A percentile compares a stretch with the other conserved stretches of the same genome.
These are phyloP conservation scores for Lucifuga dentata DNA, from an alignment of 2,113 vertebrate species.

Conservation along the genomic window DNA sequence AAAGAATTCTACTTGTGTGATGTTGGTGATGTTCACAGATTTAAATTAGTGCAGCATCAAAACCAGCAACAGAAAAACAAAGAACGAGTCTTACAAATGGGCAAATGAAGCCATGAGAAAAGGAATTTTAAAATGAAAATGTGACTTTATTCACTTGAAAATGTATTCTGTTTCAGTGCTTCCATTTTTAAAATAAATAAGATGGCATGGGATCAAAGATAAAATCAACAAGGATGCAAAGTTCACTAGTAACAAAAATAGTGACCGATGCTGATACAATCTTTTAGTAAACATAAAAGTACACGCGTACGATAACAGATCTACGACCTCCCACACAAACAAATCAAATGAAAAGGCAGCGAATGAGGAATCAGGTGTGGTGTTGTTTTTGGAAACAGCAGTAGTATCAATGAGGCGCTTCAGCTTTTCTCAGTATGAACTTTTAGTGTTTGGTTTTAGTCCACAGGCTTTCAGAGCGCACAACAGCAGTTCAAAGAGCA, in stretches of 20 bases:
- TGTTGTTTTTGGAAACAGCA: constrained; percentile 77
- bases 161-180: constrained; percentile 92
- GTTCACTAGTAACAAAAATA: constrained; percentile 83
- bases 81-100: constrained; percentile 39
- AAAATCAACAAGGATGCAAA: constrained; percentile 85
- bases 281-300: constrained; percentile 85
- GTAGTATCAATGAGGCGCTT: constrained; percentile 66
- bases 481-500: constrained; percentile 49
- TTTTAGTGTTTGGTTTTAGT: constrained; percentile 65
- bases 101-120: constrained; percentile 66
- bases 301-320: constrained; percentile 69
- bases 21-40: background rate
- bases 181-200: constrained; percentile 91
- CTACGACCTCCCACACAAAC: constrained; percentile 24
- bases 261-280: constrained; percentile 82
- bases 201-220: constrained; percentile 86
- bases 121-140: constrained; percentile 72
- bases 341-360: constrained; percentile 73
- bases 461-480: constrained; percentile 26
- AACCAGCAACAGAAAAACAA: constrained; percentile 19
- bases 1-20: constrained; percentile 1
- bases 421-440: constrained; percentile 47
- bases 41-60: constrained; percentile 1
- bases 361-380: constrained; percentile 75
- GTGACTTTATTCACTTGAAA: constrained; percentile 80